Evolutionary conservation across 2,888 invertebrate genomes (phyloP).

Genomic region (Alcis repandata): DNA sequence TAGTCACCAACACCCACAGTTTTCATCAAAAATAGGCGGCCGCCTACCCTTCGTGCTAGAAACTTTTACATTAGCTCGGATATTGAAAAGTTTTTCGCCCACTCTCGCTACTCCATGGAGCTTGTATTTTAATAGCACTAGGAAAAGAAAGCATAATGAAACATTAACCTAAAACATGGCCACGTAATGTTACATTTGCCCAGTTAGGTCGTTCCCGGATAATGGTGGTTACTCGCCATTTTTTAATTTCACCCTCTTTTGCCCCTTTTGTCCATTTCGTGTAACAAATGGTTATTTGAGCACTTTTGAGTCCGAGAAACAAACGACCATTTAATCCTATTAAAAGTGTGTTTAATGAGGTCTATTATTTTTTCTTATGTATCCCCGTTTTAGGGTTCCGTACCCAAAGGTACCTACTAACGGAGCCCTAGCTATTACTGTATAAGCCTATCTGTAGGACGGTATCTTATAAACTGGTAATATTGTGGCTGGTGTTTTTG

Average conservation of each 20-base stretch:
- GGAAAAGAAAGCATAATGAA: constrained; percentile 42
- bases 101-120: constrained; percentile 7
- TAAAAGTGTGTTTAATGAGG: constrained; percentile 15
- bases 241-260: constrained; percentile 56
- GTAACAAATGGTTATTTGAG: constrained; percentile 52
- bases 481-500: too few relatives aligned
- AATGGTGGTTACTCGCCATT: constrained; percentile 58
- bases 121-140: constrained; percentile 37
- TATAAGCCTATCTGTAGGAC: background rate
- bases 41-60: constrained; percentile 22
- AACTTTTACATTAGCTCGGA: constrained; percentile 44
- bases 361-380: background rate
- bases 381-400: too few relatives aligned
- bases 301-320: constrained; percentile 44
- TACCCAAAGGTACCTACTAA: too few relatives aligned
- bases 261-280: constrained; percentile 53
- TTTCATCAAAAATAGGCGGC: constrained; percentile 28
- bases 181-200: constrained; percentile 43
- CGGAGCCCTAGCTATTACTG: too few relatives aligned
- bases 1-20: constrained; percentile 18
- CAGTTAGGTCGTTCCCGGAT: constrained; percentile 46
- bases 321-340: constrained; percentile 41
- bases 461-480: too few relatives aligned
- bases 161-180: constrained; percentile 44
- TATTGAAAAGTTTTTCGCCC: constrained; percentile 44